Percentiles rank a stretch among this genome's conserved stretches.
Conservation (phyloP, 2,113 vertebrate species). For the Chaetodon auriga region DNA sequence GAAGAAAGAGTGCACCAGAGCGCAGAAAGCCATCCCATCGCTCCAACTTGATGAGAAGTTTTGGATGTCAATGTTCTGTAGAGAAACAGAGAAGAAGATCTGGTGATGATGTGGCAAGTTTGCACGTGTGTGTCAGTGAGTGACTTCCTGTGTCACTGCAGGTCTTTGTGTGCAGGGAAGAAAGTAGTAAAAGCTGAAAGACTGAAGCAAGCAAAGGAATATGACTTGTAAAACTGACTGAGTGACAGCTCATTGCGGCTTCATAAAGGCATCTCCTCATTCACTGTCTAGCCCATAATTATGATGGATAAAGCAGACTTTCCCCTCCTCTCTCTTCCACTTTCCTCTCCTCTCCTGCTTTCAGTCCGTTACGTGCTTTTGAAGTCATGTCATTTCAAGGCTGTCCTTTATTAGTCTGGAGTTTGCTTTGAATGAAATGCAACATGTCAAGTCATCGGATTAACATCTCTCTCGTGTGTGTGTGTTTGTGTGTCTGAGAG, state of each 20-base stretch:
- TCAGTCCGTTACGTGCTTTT: conserved; percentile 38
- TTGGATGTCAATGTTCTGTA: conserved; percentile 94
- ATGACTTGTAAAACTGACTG: conserved; percentile 37
- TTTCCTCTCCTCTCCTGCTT: conserved; percentile 16
- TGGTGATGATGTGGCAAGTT: conserved; percentile 18
- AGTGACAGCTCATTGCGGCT: conserved; percentile 29
- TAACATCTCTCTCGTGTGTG: conserved; percentile 24
- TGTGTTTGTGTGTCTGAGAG: conserved; percentile 19
- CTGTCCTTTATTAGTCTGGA: conserved; percentile 50
- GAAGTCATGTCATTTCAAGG: conserved; percentile 52
- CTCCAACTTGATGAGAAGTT: conserved; percentile 99
- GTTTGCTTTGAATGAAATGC: conserved; percentile 62
- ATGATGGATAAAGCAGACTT: conserved; percentile 55
- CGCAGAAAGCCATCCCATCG: conserved; percentile 97
- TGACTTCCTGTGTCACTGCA: background rate
- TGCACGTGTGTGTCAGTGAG: background rate
- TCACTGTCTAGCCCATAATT: conserved; percentile 37
- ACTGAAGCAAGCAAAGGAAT: conserved; percentile 4
- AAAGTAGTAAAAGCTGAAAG: background rate
- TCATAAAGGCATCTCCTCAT: conserved; percentile 34
- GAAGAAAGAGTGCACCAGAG: conserved; percentile 97
- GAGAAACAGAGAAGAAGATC: conserved; percentile 8
- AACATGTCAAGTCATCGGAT: conserved; percentile 47
- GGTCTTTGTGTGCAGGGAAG: background rate
- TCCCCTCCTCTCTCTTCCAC: background rate